Conservation (phyloP, 2,797 vertebrate species). For the Gallinago stenura region DNA sequence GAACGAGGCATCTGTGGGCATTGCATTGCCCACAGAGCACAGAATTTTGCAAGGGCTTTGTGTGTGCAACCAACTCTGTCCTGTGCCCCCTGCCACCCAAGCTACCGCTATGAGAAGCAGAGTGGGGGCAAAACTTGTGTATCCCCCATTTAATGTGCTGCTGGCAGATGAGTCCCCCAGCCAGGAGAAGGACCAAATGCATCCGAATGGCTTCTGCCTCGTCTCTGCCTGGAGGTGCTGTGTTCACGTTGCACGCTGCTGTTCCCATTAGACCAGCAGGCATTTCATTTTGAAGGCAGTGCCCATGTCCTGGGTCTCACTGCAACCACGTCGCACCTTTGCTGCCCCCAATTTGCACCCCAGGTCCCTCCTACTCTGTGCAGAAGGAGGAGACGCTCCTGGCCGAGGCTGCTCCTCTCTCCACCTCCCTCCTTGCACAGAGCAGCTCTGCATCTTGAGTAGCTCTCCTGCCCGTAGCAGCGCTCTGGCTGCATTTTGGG, state of each 20-base stretch:
- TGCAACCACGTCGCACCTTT: neutral
- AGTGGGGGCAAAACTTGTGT: accelerated
- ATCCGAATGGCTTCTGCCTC: neutral
- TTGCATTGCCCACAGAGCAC: accelerated
- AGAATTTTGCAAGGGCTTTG: neutral
- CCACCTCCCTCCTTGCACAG: accelerated
- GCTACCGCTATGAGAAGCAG: neutral
- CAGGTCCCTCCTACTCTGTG: neutral
- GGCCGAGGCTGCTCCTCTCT: neutral
- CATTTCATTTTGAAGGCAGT: neutral
- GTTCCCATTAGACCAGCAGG: neutral
- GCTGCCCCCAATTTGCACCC: neutral
- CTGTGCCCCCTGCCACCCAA: neutral
- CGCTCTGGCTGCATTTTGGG: neutral
- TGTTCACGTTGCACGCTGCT: accelerated
- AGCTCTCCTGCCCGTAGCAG: accelerated
- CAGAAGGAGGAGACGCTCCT: neutral
- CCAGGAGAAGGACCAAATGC: neutral
- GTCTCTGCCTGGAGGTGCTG: neutral
- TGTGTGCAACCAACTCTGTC: neutral
- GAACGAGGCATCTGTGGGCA: neutral
- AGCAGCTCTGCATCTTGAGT: neutral
- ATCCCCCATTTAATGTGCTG: neutral
- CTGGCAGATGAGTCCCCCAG: neutral
- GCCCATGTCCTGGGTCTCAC: accelerated